Conservation (phyloP, 1,140 invertebrate genomes). For the Teleopsis dalmanni region DNA sequence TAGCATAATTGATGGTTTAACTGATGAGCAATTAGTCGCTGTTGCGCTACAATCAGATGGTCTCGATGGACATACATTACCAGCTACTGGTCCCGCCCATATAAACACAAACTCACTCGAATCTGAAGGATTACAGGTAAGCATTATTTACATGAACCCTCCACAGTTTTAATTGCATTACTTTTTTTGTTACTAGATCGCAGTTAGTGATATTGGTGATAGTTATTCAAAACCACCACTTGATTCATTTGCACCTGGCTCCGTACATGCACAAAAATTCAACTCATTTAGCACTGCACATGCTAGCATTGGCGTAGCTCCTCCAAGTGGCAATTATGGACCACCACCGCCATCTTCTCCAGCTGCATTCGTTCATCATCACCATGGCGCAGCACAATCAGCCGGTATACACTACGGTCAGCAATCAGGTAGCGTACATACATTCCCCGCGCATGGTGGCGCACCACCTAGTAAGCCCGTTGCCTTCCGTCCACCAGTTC, state of each 20-base stretch:
- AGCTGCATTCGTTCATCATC: slow-evolving; percentile 36
- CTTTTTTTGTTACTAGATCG: slow-evolving; percentile 10
- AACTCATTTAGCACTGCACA: slow-evolving; percentile 16
- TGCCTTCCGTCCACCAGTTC: slow-evolving; percentile 62
- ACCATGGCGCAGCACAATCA: slow-evolving; percentile 17
- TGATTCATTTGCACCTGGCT: slow-evolving; percentile 30
- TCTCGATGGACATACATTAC: neutral
- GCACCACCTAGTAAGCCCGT: slow-evolving; percentile 52
- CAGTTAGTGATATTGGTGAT: slow-evolving; percentile 21
- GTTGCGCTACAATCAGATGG: slow-evolving; percentile 30
- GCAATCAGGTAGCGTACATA: slow-evolving; percentile 31
- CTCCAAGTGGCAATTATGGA: slow-evolving; percentile 23
- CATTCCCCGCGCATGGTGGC: slow-evolving; percentile 30
- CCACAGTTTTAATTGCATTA: neutral
- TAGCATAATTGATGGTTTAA: slow-evolving; percentile 27
- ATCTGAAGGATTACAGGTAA: slow-evolving; percentile 29
- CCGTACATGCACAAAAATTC: slow-evolving; percentile 26
- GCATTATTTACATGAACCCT: slow-evolving; percentile 1
- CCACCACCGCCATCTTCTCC: slow-evolving; percentile 35
- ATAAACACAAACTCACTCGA: slow-evolving; percentile 24
- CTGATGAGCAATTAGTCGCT: slow-evolving; percentile 36
- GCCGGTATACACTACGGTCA: slow-evolving; percentile 32
- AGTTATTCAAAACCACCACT: slow-evolving; percentile 31
- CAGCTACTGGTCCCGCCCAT: slow-evolving; percentile 18
- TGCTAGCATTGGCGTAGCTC: slow-evolving; percentile 15